Evolutionary conservation across 2,888 invertebrate genomes (phyloP).

Genomic region (Athalia cordata): DNA sequence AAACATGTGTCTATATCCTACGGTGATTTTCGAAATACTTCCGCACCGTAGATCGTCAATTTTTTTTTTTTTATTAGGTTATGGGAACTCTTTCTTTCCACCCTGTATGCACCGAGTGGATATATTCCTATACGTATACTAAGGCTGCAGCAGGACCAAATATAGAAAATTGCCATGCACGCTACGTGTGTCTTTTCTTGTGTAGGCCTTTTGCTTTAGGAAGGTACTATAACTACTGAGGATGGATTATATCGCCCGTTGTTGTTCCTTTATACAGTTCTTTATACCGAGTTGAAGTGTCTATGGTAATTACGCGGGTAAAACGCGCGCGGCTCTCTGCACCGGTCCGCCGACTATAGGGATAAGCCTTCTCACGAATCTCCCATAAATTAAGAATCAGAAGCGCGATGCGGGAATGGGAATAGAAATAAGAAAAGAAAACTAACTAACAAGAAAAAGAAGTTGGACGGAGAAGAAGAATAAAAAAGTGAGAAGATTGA

Average conservation of each 20-base stretch:
- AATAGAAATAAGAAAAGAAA: not conserved
- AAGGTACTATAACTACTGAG: too few relatives aligned
- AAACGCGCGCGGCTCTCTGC: slow-evolving; percentile 17
- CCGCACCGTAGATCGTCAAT: too few relatives aligned
- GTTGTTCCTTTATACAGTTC: slow-evolving; percentile 36
- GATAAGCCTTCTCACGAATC: slow-evolving; percentile 37
- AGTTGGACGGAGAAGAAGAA: too few relatives aligned
- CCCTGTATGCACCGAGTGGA: not conserved
- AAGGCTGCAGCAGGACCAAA: too few relatives aligned
- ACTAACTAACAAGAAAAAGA: not conserved
- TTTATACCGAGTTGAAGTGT: not conserved
- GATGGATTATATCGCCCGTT: not conserved
- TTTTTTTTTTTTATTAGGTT: not conserved
- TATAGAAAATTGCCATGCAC: too few relatives aligned
- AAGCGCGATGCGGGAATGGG: not conserved
- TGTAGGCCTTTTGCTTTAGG: not conserved
- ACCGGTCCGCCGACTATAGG: not conserved
- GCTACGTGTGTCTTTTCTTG: not conserved
- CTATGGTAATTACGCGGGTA: slow-evolving; percentile 37
- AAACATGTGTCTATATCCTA: not conserved
- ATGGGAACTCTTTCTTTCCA: not conserved
- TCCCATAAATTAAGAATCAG: slow-evolving; percentile 35
- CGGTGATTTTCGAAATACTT: too few relatives aligned
- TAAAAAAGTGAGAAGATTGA: too few relatives aligned
- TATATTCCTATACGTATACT: too few relatives aligned